Percentiles rank a stretch among this genome's conserved stretches.
phyloP scores from a whole-genome alignment of 2,888 invertebrate species.

The Drosophila borborema region DNA sequence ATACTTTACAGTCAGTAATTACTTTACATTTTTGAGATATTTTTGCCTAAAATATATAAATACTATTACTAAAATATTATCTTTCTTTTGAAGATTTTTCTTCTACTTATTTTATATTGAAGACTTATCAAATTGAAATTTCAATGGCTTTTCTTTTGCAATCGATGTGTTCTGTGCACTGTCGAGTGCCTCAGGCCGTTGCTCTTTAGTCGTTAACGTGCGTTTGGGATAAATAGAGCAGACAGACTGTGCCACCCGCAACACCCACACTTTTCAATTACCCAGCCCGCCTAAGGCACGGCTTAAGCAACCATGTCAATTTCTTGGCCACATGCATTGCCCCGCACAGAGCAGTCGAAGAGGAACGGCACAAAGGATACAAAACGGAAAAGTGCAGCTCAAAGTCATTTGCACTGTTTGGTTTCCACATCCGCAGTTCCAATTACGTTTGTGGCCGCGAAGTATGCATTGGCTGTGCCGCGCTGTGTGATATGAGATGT shows the following conservation, averaged over 20 bases:
- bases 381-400: constrained; percentile 34
- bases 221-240: neutral
- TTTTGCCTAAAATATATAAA: neutral
- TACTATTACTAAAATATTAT: neutral
- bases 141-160: neutral
- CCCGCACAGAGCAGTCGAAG: neutral
- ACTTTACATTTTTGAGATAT: neutral
- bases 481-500: constrained; percentile 11
- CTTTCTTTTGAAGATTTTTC: neutral
- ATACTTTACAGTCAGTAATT: neutral
- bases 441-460: constrained; percentile 61
- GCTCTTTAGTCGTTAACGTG: neutral
- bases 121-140: neutral
- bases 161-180: neutral
- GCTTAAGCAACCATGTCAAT: constrained; percentile 31
- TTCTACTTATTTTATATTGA: neutral
- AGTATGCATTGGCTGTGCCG: constrained; percentile 23
- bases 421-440: constrained; percentile 66
- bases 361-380: neutral
- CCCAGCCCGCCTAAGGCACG: neutral
- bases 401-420: constrained; percentile 70
- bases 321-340: constrained; percentile 14
- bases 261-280: constrained; percentile 25
- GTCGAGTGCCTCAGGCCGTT: neutral
- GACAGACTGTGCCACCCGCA: neutral